Evolutionary conservation across 1,140 invertebrate genomes (phyloP).

Genomic region (Tetramorium parvispinum): DNA sequence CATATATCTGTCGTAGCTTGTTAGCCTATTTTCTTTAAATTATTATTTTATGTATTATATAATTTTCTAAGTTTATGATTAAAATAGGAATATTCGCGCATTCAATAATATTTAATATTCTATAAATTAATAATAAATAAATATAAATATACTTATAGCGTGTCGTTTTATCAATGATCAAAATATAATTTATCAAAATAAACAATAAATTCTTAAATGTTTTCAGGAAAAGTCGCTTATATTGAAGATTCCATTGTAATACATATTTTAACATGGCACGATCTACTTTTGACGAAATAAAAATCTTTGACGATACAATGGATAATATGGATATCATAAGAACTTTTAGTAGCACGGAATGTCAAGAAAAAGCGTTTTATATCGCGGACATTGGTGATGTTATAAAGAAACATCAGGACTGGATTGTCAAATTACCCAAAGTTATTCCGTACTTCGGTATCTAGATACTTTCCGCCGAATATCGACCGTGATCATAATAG

Average conservation of each 20-base stretch:
- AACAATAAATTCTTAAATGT: neutral
- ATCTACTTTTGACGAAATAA: conserved; percentile 65
- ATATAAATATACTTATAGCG: no score
- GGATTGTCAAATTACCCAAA: conserved; percentile 88
- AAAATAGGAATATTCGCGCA: no score
- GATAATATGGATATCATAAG: conserved; percentile 76
- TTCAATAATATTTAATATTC: conserved; percentile 1
- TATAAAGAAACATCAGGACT: conserved; percentile 87
- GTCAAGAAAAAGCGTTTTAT: conserved; percentile 89
- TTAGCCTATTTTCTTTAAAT: no score
- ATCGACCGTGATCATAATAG: no score
- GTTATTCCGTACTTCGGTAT: conserved; percentile 89
- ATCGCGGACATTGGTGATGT: conserved; percentile 89
- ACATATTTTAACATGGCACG: conserved; percentile 35
- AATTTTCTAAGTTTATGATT: no score
- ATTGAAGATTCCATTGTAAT: neutral
- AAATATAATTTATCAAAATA: neutral
- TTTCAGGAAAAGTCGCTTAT: neutral
- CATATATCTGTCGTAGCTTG: no score
- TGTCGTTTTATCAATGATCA: neutral
- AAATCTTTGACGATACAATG: conserved; percentile 77
- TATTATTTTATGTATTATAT: no score
- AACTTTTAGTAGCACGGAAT: conserved; percentile 76
- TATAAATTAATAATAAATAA: no score
- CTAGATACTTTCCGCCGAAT: no score